Conservation (phyloP, 1,140 invertebrate species). For the Proctacanthus coquilletti region DNA sequence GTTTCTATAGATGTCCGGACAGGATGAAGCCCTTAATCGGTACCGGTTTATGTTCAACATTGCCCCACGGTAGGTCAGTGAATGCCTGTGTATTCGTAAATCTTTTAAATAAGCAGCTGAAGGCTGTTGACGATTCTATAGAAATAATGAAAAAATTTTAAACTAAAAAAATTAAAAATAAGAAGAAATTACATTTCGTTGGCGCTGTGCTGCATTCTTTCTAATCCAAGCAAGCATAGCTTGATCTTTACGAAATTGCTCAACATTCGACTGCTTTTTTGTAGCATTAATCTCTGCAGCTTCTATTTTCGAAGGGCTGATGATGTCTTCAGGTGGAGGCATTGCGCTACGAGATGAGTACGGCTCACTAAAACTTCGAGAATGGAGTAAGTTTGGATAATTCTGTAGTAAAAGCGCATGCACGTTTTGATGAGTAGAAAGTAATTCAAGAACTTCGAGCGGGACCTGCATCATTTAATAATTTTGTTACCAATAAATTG, state of each 20-base stretch:
- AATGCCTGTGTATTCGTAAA: conserved; percentile 51
- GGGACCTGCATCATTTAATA: conserved; percentile 32
- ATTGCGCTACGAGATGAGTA: conserved; percentile 23
- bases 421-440: conserved; percentile 51
- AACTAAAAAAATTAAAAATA: background rate
- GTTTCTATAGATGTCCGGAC: conserved; percentile 75
- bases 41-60: conserved; percentile 75
- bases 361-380: conserved; percentile 49
- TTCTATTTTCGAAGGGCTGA: conserved; percentile 12
- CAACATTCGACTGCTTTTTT: conserved; percentile 2
- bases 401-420: conserved; percentile 55
- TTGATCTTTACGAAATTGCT: conserved; percentile 2
- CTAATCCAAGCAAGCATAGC: background rate
- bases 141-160: conserved; percentile 25
- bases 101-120: conserved; percentile 52
- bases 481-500: background rate
- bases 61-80: conserved; percentile 67
- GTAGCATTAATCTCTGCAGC: conserved; percentile 8
- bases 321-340: conserved; percentile 14
- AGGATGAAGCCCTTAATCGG: conserved; percentile 63
- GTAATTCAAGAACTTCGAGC: conserved; percentile 52
- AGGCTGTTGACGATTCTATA: conserved; percentile 30
- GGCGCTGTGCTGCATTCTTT: conserved; percentile 12
- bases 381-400: conserved; percentile 54
- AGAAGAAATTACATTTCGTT: background rate